phyloP scores from a whole-genome alignment of 2,113 vertebrate genomes.

The Dicerorhinus sumatrensis region DNA sequence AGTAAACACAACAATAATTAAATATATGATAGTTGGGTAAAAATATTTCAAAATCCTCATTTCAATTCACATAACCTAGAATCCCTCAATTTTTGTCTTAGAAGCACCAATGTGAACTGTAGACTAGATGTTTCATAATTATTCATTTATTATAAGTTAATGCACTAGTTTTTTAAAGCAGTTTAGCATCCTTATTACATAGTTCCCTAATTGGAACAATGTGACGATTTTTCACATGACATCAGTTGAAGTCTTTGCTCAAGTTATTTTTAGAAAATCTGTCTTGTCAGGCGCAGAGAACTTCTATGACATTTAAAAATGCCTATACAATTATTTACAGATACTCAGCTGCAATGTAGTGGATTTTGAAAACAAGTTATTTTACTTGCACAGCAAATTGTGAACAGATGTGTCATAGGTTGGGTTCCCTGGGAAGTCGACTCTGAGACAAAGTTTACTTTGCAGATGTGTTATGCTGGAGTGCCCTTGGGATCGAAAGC shows the following conservation, averaged over 20 bases:
- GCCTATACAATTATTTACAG: not conserved
- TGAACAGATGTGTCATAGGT: not conserved
- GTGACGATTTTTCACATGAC: not conserved
- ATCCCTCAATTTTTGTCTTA: not conserved
- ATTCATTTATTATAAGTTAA: not conserved
- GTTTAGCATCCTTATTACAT: not conserved
- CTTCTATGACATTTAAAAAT: slow-evolving; percentile 32
- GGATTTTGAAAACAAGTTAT: not conserved
- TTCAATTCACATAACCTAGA: not conserved
- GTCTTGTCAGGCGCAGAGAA: not conserved
- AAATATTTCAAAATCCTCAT: slow-evolving; percentile 39
- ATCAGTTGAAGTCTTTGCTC: not conserved
- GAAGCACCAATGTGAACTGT: not conserved
- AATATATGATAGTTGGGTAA: not conserved
- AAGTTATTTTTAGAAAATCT: slow-evolving; percentile 47
- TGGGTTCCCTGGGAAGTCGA: not conserved
- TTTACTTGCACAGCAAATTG: not conserved
- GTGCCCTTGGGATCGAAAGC: not conserved
- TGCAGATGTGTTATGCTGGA: not conserved
- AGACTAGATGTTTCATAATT: not conserved
- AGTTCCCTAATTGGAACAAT: not conserved
- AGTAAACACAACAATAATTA: not conserved
- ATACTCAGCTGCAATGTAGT: not conserved
- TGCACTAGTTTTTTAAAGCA: not conserved
- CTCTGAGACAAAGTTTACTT: not conserved